Conservation (phyloP, 2,888 invertebrate genomes). For the Cephalotes varians region DNA sequence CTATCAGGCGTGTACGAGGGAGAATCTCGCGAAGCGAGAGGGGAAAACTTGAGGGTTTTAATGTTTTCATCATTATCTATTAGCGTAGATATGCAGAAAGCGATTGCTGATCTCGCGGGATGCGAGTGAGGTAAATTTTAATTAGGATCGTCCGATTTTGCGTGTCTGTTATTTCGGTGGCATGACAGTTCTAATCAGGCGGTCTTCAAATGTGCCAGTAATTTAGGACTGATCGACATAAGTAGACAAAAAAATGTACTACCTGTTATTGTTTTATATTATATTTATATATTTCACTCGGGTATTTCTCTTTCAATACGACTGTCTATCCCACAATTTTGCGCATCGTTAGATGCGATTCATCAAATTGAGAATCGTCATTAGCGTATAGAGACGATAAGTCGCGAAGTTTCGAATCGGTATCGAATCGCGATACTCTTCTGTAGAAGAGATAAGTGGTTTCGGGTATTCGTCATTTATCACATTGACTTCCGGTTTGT, state of each 20-base stretch:
- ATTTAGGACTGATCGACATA: conserved; percentile 20
- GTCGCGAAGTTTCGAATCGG: background rate
- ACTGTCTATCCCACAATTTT: background rate
- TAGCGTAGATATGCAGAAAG: background rate
- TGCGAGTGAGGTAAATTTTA: background rate
- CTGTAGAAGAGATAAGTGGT: background rate
- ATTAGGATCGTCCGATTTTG: background rate
- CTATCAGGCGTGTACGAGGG: background rate
- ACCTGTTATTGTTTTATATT: conserved; percentile 1
- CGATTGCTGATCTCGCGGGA: background rate
- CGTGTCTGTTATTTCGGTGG: background rate
- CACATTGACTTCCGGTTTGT: background rate
- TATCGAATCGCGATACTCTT: background rate
- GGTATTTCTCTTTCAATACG: background rate
- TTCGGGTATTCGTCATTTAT: background rate
- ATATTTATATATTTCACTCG: conserved; percentile 10
- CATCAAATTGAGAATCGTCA: background rate
- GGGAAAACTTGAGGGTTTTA: background rate
- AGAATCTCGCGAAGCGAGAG: background rate
- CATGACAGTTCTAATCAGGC: background rate
- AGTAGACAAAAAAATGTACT: background rate
- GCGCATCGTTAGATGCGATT: background rate
- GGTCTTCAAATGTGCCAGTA: conserved; percentile 27
- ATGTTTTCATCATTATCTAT: background rate
- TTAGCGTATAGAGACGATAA: conserved; percentile 7